Conservation (phyloP, 1,140 invertebrate species). For the Gryllus bimaculatus region DNA sequence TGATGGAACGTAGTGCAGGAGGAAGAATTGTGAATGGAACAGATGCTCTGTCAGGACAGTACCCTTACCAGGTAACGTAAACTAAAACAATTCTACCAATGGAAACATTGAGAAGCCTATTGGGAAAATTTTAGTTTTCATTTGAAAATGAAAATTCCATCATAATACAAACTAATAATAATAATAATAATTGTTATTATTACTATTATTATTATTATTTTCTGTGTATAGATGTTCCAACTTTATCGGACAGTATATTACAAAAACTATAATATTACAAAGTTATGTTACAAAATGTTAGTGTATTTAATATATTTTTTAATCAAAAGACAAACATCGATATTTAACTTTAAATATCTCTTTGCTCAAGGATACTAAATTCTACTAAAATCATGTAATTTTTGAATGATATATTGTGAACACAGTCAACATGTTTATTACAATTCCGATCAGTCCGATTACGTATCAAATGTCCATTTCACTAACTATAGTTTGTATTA, state of each 20-base stretch:
- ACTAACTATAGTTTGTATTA: background rate
- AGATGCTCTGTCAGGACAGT: background rate
- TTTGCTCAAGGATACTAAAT: background rate
- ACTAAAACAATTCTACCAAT: background rate
- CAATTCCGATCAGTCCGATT: too few species aligned
- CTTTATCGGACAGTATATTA: too few species aligned
- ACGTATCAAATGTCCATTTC: background rate
- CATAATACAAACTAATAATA: background rate
- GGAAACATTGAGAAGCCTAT: background rate
- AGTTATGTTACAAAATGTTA: background rate
- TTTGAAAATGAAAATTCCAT: background rate
- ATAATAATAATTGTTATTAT: too few species aligned
- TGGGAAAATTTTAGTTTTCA: background rate
- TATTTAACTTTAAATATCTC: background rate
- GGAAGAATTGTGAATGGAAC: background rate
- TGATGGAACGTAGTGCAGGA: background rate
- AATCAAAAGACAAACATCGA: background rate
- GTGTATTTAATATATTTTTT: background rate
- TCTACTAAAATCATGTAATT: too few species aligned
- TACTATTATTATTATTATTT: too few species aligned
- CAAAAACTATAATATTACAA: too few species aligned
- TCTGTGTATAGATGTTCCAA: too few species aligned
- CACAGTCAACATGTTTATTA: too few species aligned
- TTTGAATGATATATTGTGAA: too few species aligned
- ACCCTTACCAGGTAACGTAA: background rate